These are phyloP conservation scores for Geotrupes spiniger DNA, from an alignment of 2,888 invertebrate species.

Conservation along the genomic window DNA sequence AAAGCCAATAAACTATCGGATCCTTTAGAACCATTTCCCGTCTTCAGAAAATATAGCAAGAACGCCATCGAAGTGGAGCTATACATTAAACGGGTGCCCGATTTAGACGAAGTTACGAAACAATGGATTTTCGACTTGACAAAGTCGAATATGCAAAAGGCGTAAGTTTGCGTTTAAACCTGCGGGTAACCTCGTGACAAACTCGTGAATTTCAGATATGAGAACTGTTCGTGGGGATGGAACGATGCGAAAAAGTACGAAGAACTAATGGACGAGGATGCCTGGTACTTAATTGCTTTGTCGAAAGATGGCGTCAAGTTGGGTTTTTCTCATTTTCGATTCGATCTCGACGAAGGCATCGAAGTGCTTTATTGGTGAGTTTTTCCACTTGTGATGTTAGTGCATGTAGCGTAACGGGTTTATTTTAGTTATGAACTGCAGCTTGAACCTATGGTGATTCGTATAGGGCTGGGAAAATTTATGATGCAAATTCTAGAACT, in stretches of 20 bases:
- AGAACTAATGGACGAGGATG: constrained; percentile 70
- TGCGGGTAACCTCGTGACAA: no score
- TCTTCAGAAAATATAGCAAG: constrained; percentile 61
- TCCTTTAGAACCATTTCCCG: constrained; percentile 59
- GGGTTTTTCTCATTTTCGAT: constrained; percentile 79
- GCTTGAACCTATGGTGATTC: constrained; percentile 65
- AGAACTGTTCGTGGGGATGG: constrained; percentile 81
- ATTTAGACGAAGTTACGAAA: constrained; percentile 57
- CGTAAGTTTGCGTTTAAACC: constrained; percentile 54
- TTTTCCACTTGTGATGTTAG: constrained; percentile 6
- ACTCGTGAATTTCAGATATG: constrained; percentile 53
- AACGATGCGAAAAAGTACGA: constrained; percentile 67
- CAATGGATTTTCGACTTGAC: constrained; percentile 74
- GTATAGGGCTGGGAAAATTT: constrained; percentile 80
- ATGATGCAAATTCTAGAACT: constrained; percentile 75
- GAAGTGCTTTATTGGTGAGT: constrained; percentile 75
- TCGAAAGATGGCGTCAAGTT: constrained; percentile 54
- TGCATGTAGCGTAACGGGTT: constrained; percentile 1
- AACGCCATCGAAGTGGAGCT: constrained; percentile 61
- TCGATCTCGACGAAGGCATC: constrained; percentile 75
- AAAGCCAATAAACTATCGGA: constrained; percentile 60
- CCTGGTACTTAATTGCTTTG: constrained; percentile 65
- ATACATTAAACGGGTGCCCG: constrained; percentile 57
- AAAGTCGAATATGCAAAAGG: constrained; percentile 73
- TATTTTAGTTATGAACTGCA: constrained; percentile 81